Conservation (phyloP, 1,140 invertebrate species). For the Bombus difficillimus region DNA sequence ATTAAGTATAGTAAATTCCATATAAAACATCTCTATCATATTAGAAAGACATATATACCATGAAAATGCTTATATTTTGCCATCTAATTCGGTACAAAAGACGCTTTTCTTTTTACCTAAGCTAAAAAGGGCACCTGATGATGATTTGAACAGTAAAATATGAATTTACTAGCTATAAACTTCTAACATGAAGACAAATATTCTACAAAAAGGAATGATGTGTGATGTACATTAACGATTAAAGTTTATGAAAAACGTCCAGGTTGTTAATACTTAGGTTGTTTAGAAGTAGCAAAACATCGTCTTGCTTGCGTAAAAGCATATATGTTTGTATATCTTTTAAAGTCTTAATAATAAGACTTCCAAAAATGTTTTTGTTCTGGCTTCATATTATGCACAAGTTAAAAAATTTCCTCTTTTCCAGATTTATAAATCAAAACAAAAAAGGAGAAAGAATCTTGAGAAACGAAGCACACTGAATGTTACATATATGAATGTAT, state of each 20-base stretch:
- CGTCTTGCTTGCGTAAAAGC: conserved; percentile 27
- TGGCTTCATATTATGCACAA: conserved; percentile 33
- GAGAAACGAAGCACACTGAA: conserved; percentile 63
- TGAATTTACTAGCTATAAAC: conserved; percentile 52
- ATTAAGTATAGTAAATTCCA: conserved; percentile 45
- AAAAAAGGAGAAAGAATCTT: conserved; percentile 36
- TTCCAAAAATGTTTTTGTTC: conserved; percentile 23
- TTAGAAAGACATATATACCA: conserved; percentile 42
- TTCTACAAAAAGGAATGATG: conserved; percentile 61
- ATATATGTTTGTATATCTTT: conserved; percentile 31
- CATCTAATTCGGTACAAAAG: conserved; percentile 52
- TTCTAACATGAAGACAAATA: conserved; percentile 54
- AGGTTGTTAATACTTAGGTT: conserved; percentile 49
- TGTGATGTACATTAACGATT: conserved; percentile 56
- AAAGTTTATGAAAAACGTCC: conserved; percentile 46
- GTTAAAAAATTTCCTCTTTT: conserved; percentile 3
- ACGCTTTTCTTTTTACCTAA: conserved; percentile 26
- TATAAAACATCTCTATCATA: conserved; percentile 42
- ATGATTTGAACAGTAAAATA: conserved; percentile 55
- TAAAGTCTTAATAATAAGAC: conserved; percentile 30
- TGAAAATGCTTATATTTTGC: conserved; percentile 46
- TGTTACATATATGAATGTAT: conserved; percentile 70
- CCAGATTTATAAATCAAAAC: conserved; percentile 13
- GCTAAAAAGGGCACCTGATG: conserved; percentile 48
- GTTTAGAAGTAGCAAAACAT: conserved; percentile 50